Conservation (phyloP, 2,113 vertebrate species). For the Clarias macrocephalus region DNA sequence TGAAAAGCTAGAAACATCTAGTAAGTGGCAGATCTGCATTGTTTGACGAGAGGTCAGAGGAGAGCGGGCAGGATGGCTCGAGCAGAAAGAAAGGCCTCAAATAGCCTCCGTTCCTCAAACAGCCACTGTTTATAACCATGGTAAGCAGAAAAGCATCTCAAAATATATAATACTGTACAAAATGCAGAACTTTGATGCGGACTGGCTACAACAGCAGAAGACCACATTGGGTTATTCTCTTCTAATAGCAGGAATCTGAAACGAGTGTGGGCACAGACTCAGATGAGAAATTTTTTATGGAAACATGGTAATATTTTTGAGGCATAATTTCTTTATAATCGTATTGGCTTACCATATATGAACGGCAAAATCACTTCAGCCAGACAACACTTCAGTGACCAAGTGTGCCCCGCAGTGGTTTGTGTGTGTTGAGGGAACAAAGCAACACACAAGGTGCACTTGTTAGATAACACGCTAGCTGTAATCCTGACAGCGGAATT, state of each 20-base stretch:
- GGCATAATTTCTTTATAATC: background rate
- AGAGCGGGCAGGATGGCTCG: background rate
- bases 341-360: background rate
- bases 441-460: conserved; percentile 11
- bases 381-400: background rate
- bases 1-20: background rate
- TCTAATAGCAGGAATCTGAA: background rate
- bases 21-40: background rate
- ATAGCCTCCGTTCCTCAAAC: background rate
- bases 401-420: background rate
- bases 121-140: background rate
- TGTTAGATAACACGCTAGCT: conserved; percentile 36
- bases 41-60: background rate
- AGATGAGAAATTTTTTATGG: background rate
- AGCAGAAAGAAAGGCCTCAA: background rate
- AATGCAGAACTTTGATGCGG: background rate
- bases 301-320: background rate
- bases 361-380: background rate
- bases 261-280: background rate
- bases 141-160: background rate
- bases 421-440: conserved; percentile 31
- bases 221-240: background rate
- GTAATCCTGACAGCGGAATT: conserved; percentile 44
- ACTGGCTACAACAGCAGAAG: background rate
- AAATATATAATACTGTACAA: background rate